These are phyloP conservation scores for Pangasius djambal DNA, from an alignment of 2,797 vertebrate genomes.

Conservation along the genomic window DNA sequence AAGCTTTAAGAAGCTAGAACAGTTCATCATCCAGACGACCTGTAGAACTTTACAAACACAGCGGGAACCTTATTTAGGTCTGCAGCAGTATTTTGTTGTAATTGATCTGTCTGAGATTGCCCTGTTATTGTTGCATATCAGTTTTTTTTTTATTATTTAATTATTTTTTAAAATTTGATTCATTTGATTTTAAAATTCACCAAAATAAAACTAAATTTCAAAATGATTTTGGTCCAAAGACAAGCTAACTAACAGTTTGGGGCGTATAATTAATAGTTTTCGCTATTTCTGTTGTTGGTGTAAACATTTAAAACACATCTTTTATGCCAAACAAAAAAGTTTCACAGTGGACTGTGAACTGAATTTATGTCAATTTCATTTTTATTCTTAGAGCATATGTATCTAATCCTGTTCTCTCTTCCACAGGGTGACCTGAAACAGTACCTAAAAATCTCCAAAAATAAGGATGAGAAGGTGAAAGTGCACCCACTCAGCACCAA, in stretches of 20 bases:
- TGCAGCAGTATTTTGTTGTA: background rate
- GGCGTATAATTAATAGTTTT: too few species aligned
- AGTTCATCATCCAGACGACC: background rate
- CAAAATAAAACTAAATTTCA: too few species aligned
- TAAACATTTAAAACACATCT: background rate
- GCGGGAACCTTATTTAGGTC: background rate
- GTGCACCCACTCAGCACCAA: constrained; percentile 80
- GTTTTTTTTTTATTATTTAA: too few species aligned
- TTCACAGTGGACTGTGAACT: background rate
- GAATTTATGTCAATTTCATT: background rate
- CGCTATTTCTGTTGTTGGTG: background rate
- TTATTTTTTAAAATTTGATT: too few species aligned
- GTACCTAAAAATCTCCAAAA: constrained; percentile 84
- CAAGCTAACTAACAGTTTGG: too few species aligned
- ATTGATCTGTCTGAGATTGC: background rate
- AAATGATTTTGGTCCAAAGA: too few species aligned
- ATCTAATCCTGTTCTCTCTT: background rate
- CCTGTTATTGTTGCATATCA: too few species aligned
- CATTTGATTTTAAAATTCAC: too few species aligned
- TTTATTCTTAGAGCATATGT: too few species aligned
- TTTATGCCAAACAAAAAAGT: too few species aligned
- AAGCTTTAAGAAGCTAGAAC: too few species aligned
- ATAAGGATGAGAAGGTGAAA: constrained; percentile 84
- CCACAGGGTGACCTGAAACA: constrained; percentile 86
- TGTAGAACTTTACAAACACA: background rate